A percentile compares a stretch with the other conserved stretches of the same genome.
Conservation (phyloP, 2,797 vertebrate genomes). For the Pangasius macronema region DNA sequence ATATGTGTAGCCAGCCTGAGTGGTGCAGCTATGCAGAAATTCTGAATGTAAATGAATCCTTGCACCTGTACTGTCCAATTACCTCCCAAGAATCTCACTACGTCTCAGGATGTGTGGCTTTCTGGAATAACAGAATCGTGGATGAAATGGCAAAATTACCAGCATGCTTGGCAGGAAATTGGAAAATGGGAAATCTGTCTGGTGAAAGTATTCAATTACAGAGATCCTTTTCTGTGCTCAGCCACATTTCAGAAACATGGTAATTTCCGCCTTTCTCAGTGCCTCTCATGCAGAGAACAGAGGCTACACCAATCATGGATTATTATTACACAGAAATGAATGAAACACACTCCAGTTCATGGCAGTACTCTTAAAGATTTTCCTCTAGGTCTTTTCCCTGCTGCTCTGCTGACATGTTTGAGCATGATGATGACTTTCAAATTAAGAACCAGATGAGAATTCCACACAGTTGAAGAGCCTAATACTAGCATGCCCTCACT, state of each 20-base stretch:
- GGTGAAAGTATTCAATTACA: slow-evolving; percentile 64
- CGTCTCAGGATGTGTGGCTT: slow-evolving; percentile 72
- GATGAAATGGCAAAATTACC: slow-evolving; percentile 82
- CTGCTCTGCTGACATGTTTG: slow-evolving; percentile 44
- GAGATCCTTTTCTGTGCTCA: slow-evolving; percentile 56
- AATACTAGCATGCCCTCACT: slow-evolving; percentile 19
- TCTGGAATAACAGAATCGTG: slow-evolving; percentile 77
- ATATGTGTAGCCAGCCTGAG: slow-evolving; percentile 10
- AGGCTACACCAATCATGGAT: slow-evolving; percentile 61
- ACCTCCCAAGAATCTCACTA: slow-evolving; percentile 76
- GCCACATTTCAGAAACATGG: slow-evolving; percentile 61
- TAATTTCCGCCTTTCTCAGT: slow-evolving; percentile 61
- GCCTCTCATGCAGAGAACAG: slow-evolving; percentile 60
- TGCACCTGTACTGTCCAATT: slow-evolving; percentile 83
- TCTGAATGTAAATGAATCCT: slow-evolving; percentile 79
- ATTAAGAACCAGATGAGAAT: slow-evolving; percentile 49
- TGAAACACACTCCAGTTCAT: slow-evolving; percentile 57
- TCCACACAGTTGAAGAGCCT: slow-evolving; percentile 37
- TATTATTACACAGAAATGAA: slow-evolving; percentile 63
- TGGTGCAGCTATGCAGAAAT: slow-evolving; percentile 54
- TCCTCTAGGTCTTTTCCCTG: slow-evolving; percentile 45
- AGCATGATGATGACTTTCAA: slow-evolving; percentile 51
- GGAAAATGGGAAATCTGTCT: slow-evolving; percentile 68
- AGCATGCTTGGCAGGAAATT: slow-evolving; percentile 73
- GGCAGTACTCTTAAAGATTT: slow-evolving; percentile 51